These are phyloP conservation scores for Platichthys stellatus DNA, from an alignment of 2,113 vertebrate species.

Conservation along the genomic window DNA sequence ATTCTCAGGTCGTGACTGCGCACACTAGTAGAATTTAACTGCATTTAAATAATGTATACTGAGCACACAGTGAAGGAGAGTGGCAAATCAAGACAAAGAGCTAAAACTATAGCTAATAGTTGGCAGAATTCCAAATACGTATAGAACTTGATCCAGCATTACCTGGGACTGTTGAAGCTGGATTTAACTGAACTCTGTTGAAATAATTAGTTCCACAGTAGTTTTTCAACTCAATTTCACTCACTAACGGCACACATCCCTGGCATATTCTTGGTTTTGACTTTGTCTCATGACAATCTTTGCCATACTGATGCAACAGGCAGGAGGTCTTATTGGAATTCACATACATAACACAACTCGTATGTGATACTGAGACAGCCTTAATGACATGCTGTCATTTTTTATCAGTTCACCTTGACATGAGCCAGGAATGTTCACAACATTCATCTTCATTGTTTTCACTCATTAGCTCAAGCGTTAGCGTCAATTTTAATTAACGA, in stretches of 20 bases:
- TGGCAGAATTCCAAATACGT: no score
- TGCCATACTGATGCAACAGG: background rate
- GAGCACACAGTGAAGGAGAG: no score
- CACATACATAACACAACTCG: background rate
- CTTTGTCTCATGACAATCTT: no score
- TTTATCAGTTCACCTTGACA: conserved; percentile 16
- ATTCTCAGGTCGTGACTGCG: no score
- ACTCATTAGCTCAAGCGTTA: conserved; percentile 32
- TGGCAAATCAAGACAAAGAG: no score
- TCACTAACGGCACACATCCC: background rate
- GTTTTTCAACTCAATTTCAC: background rate
- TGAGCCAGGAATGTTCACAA: conserved; percentile 6
- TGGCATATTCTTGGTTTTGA: background rate
- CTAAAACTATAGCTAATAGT: no score
- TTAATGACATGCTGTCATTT: conserved; percentile 10
- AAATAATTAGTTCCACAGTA: no score
- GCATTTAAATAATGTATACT: no score
- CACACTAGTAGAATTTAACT: no score
- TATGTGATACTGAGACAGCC: background rate
- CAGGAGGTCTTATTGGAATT: background rate
- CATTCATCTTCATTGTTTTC: conserved; percentile 29
- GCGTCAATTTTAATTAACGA: conserved; percentile 29
- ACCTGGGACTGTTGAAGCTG: background rate
- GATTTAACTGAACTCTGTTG: background rate
- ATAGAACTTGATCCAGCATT: background rate